Evolutionary conservation across 2,113 vertebrate species (phyloP).

Genomic region (Leuciscus idus): DNA sequence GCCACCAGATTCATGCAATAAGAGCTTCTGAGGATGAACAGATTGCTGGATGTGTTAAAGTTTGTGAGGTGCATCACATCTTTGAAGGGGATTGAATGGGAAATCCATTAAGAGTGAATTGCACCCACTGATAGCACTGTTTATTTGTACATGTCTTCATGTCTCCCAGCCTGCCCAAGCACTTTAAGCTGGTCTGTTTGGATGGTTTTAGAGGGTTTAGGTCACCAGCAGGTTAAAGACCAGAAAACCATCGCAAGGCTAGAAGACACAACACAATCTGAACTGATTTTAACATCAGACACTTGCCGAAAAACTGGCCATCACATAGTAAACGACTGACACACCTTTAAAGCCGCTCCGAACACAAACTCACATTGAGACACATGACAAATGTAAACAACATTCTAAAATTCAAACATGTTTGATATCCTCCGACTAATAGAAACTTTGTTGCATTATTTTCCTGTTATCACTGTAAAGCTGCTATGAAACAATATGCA

Average conservation of each 20-base stretch:
- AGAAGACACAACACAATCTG: not conserved
- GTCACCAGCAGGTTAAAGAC: not conserved
- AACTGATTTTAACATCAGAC: not conserved
- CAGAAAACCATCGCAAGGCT: not conserved
- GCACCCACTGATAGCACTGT: not conserved
- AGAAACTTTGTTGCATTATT: no score
- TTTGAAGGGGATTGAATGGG: not conserved
- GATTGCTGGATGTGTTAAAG: not conserved
- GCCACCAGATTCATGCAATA: not conserved
- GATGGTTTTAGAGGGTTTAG: not conserved
- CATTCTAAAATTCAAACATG: no score
- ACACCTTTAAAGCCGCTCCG: no score
- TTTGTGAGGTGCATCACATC: not conserved
- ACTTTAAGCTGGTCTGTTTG: not conserved
- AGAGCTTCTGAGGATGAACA: not conserved
- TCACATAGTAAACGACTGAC: not conserved
- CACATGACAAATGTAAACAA: no score
- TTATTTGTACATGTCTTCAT: not conserved
- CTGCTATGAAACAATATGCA: no score
- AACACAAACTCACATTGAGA: no score
- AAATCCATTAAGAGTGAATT: not conserved
- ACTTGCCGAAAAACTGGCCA: not conserved
- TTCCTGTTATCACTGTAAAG: no score
- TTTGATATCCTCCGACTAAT: no score
- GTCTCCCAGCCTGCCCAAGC: not conserved